These are phyloP conservation scores for Chrysopilus asiliformis DNA, from an alignment of 2,888 invertebrate species.

Conservation along the genomic window DNA sequence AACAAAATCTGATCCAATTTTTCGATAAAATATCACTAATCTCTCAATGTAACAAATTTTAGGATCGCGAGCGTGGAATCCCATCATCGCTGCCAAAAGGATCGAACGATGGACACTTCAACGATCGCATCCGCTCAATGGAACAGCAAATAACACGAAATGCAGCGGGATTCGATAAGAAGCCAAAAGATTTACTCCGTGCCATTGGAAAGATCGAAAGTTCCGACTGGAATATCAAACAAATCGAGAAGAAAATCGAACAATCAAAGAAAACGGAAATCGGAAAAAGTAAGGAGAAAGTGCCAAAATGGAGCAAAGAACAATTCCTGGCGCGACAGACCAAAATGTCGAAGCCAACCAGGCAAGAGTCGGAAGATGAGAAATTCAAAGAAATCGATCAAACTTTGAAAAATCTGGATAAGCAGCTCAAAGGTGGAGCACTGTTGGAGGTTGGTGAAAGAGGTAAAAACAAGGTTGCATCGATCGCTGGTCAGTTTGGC, in stretches of 20 bases:
- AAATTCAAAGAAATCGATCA: constrained; percentile 62
- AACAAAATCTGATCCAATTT: no score
- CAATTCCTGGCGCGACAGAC: constrained; percentile 54
- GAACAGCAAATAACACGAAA: constrained; percentile 63
- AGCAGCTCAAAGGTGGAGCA: constrained; percentile 65
- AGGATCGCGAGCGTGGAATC: constrained; percentile 36
- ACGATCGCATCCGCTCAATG: constrained; percentile 49
- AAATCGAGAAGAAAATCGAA: constrained; percentile 79
- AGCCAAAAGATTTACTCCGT: constrained; percentile 73
- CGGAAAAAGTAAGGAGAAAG: constrained; percentile 49
- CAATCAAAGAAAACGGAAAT: constrained; percentile 37
- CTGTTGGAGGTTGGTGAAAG: constrained; percentile 47
- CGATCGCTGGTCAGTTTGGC: constrained; percentile 66
- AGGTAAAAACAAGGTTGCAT: constrained; percentile 67
- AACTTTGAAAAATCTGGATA: constrained; percentile 54
- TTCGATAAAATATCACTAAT: no score
- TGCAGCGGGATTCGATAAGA: constrained; percentile 47
- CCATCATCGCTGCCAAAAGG: constrained; percentile 30
- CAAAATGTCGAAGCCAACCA: constrained; percentile 51
- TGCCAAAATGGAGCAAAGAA: constrained; percentile 84
- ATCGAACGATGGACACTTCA: constrained; percentile 32
- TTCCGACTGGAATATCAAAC: constrained; percentile 82
- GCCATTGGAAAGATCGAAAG: constrained; percentile 82
- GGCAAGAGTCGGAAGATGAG: constrained; percentile 41
- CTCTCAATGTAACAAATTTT: no score